Conservation (phyloP, 2,113 vertebrate genomes). For the Sarotherodon lohbergeri region DNA sequence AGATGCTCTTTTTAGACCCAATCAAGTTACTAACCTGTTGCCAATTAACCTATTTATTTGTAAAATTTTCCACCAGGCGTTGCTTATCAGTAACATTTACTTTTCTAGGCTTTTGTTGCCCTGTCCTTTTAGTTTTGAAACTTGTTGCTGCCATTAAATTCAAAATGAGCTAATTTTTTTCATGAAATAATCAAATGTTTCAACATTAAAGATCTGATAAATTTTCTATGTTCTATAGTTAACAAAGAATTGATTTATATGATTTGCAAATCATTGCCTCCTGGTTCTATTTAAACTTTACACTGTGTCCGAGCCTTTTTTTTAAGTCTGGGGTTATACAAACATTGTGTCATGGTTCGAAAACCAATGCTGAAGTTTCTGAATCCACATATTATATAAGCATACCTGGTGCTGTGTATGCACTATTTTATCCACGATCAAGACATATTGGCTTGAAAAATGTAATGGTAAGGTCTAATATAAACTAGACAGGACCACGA, state of each 20-base stretch:
- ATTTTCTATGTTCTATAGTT: neutral
- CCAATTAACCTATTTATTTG: neutral
- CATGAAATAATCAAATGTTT: neutral
- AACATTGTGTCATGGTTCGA: neutral
- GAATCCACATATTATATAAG: neutral
- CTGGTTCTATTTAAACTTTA: neutral
- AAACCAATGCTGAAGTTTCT: neutral
- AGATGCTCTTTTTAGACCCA: neutral
- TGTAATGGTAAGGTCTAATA: neutral
- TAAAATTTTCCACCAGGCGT: neutral
- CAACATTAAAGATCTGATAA: rapidly evolving
- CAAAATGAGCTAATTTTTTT: neutral
- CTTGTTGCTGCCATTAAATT: rapidly evolving
- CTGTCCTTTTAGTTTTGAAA: neutral
- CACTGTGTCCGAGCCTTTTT: neutral
- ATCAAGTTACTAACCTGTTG: neutral
- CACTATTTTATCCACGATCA: neutral
- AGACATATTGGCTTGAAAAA: neutral
- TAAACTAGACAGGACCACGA: neutral
- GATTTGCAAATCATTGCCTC: neutral
- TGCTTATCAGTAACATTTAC: neutral
- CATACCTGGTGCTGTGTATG: neutral
- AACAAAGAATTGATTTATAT: neutral
- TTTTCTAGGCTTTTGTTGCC: neutral
- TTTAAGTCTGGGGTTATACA: neutral